Evolutionary conservation across 2,888 invertebrate species (phyloP), one percentile per base, ranked within the genome.

Genomic region (Ommatoiulus sabulosus): DNA sequence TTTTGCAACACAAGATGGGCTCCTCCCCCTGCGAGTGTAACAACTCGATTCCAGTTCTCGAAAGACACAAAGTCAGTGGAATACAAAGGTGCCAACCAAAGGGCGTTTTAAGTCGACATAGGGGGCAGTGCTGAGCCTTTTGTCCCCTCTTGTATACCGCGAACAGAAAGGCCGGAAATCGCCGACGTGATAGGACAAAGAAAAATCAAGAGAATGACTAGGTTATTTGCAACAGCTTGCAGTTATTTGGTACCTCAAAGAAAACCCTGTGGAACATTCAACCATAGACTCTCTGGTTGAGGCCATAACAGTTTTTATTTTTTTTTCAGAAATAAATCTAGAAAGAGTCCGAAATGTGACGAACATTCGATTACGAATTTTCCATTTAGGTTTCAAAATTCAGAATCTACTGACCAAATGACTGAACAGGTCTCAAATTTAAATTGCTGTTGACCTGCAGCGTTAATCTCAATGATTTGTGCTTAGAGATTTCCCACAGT

Each of bases 101-200:
- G 72, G 72, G 72, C 72, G 72, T 72, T 72, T n/a, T 17, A n/a
- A 52, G 57, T 57, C 57, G 57, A 57, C 57, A 57, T 57, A 72
- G 24, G 72, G 72, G 20, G 24, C 72, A 72, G 24, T 10, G 24
- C 24, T 24, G 72, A 24, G 72, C 72, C 57, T 72, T 72, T 72
- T 72, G 72, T 72, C 72, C 72, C 72, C 24, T 24, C 63, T 63
- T 63, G 63, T 63, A 15, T 20, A 20, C 63, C 20, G 10, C 24
- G 72, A 24, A 72, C 72, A 20, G 63, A 7, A 7, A 72, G 72
- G 72, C 72, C 72, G 72, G 72, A 72, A 24, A 72, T 57, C 12
- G 57, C 57, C 57, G 57, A 57, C 17, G n/a, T n/a, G 17, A n/a
- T 72, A 8, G 24, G 72, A 72, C 72, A 72, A 72, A 72, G 24